phyloP scores from a whole-genome alignment of 2,113 vertebrate genomes.

The Numenius arquata region DNA sequence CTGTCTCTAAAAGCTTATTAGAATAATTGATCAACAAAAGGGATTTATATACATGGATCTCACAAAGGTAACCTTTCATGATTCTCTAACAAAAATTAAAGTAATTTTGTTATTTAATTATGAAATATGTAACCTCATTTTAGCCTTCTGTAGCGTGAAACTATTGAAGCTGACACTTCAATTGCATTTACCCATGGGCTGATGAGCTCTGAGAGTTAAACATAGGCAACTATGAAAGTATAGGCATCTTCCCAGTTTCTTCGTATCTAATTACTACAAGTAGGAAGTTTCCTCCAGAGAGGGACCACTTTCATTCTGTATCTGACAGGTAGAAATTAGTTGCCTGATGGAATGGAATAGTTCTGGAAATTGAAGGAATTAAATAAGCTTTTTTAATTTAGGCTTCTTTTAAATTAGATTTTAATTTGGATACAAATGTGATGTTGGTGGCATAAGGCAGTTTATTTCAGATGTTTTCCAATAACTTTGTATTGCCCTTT shows the following conservation, averaged over 20 bases:
- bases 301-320: slow-evolving; percentile 72
- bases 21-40: slow-evolving; percentile 59
- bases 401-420: slow-evolving; percentile 79
- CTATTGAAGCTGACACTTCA: slow-evolving; percentile 57
- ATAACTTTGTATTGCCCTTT: slow-evolving; percentile 1
- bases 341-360: slow-evolving; percentile 86
- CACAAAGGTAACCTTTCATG: slow-evolving; percentile 37
- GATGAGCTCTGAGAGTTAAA: slow-evolving; percentile 49
- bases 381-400: slow-evolving; percentile 78
- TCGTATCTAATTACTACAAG: slow-evolving; percentile 80
- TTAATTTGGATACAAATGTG: slow-evolving; percentile 80
- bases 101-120: slow-evolving; percentile 71
- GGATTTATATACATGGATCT: slow-evolving; percentile 21
- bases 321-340: slow-evolving; percentile 89
- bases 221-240: slow-evolving; percentile 33
- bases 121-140: slow-evolving; percentile 58
- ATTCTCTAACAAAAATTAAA: slow-evolving; percentile 57
- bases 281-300: slow-evolving; percentile 75
- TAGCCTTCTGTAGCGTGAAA: neutral
- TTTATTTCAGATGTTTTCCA: slow-evolving; percentile 66
- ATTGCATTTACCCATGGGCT: slow-evolving; percentile 43
- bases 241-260: slow-evolving; percentile 45
- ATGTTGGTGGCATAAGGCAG: slow-evolving; percentile 61
- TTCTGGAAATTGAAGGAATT: slow-evolving; percentile 85
- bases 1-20: slow-evolving; percentile 57